phyloP scores from a whole-genome alignment of 2,888 invertebrate species.

The Calameuta pallipes region DNA sequence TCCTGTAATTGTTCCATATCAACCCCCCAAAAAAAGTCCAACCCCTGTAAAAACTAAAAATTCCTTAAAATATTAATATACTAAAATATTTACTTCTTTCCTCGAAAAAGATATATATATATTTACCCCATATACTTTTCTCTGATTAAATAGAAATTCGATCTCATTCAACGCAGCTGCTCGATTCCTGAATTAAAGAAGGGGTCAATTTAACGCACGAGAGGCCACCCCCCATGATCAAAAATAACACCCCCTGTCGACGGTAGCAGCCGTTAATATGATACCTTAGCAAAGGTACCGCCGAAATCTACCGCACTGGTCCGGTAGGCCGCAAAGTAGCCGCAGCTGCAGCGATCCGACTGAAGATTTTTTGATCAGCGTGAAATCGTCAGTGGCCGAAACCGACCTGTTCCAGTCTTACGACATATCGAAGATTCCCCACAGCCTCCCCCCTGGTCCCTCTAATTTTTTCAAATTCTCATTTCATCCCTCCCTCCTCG shows the following conservation, averaged over 20 bases:
- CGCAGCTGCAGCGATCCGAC: conserved; percentile 11
- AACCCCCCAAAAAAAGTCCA: not conserved
- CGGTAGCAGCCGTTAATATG: conserved; percentile 14
- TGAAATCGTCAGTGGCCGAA: conserved; percentile 20
- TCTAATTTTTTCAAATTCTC: not conserved
- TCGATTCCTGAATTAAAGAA: not conserved
- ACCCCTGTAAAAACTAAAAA: not conserved
- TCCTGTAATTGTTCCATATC: not conserved
- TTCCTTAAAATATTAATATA: not conserved
- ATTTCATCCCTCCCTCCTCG: not conserved
- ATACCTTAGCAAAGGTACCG: not conserved
- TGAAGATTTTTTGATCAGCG: conserved; percentile 19
- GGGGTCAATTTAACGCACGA: conserved; percentile 61
- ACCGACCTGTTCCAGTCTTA: not conserved
- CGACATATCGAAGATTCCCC: not conserved
- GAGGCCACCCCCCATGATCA: conserved; percentile 20
- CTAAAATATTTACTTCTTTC: conserved; percentile 2
- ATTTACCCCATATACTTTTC: not conserved
- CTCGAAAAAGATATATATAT: conserved; percentile 14
- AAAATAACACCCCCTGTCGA: conserved; percentile 19
- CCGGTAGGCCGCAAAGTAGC: conserved; percentile 2
- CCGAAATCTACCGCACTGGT: conserved; percentile 20
- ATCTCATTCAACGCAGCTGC: not conserved
- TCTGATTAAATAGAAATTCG: not conserved
- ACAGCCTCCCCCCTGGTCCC: too few relatives aligned